Evolutionary conservation across 2,888 invertebrate species (phyloP), one percentile per base, ranked within the genome.

Genomic region (Norana najaformis): DNA sequence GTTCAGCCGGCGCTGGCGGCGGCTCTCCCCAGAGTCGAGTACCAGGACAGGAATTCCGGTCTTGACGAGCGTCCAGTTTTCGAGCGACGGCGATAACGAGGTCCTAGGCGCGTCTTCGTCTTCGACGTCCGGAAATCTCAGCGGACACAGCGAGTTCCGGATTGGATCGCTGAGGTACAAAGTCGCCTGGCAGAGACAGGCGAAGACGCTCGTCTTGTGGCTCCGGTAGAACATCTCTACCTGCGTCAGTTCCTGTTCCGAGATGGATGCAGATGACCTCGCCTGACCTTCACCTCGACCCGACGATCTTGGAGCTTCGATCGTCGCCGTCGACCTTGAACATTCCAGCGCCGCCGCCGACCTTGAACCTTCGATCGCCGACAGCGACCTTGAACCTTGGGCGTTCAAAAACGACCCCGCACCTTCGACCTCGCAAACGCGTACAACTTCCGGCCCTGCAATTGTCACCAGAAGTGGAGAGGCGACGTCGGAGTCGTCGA

Each of bases 21-120:
- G 95, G 23, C 97, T 96, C 93, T 97, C 97, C 0, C 97, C 97
- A 85, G 96, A 96, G 95, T 97, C 97, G 91, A 97, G 96, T 14
- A 97, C 95, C 23, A 97, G 96, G 8, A 97, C 96, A 0, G 97
- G 97, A 90, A 97, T 96, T 34, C 97, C 97, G 0, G 97, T 97
- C 94, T 96, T 96, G 91, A 96, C 96, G 89, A 97, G 95, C 92
- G 96, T 96, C 97, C 97, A 97, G 23, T 90, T 41, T 37, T 89
- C 85, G 18, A 37, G 39, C 35, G 53, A 88, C 83, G 36, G 30
- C 82, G n/a, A 37, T 11, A 37, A n/a, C 36, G 85, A 85, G 35
- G 20, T 11, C 18, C 36, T 3, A 18, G 4, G 16, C 36, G 38
- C 35, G 35, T n/a, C 38, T 18, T 23, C 39, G 41, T 38, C n/a